phyloP scores from a whole-genome alignment of 2,888 invertebrate genomes.

The Eudemis profundana region DNA sequence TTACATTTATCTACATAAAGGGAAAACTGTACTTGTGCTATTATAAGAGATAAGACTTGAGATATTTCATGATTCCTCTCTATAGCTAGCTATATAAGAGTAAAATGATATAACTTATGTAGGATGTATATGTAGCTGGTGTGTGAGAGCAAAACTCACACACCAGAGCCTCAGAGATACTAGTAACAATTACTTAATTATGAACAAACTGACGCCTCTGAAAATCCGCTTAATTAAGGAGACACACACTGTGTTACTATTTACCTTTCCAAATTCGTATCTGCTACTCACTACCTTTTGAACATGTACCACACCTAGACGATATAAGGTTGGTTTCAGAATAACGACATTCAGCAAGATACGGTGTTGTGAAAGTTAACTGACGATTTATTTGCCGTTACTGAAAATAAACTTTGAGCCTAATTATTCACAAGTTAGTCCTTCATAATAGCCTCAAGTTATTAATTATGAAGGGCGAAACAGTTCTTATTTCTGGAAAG shows the following conservation, averaged over 20 bases:
- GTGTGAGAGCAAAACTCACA: not conserved
- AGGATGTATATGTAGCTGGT: not conserved
- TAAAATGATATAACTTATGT: not conserved
- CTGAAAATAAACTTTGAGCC: not conserved
- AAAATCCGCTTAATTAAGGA: slow-evolving; percentile 21
- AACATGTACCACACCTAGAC: not conserved
- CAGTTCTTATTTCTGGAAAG: not conserved
- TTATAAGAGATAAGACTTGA: too few relatives aligned
- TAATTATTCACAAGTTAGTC: slow-evolving; percentile 8
- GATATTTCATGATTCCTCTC: too few relatives aligned
- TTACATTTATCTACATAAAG: too few relatives aligned
- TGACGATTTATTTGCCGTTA: not conserved
- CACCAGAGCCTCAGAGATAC: not conserved
- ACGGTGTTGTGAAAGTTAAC: not conserved
- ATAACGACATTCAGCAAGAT: not conserved
- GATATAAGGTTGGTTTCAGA: not conserved
- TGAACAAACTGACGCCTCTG: not conserved
- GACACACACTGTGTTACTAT: slow-evolving; percentile 13
- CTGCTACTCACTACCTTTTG: not conserved
- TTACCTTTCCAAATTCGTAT: slow-evolving; percentile 2
- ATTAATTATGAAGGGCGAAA: not conserved
- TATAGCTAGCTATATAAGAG: not conserved
- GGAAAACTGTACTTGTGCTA: too few relatives aligned
- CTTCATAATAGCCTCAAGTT: not conserved
- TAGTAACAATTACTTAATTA: not conserved